Base-by-base conservation (phyloP, 2,888 invertebrate genomes). In the Rhagophthalmus giganteus region DNA sequence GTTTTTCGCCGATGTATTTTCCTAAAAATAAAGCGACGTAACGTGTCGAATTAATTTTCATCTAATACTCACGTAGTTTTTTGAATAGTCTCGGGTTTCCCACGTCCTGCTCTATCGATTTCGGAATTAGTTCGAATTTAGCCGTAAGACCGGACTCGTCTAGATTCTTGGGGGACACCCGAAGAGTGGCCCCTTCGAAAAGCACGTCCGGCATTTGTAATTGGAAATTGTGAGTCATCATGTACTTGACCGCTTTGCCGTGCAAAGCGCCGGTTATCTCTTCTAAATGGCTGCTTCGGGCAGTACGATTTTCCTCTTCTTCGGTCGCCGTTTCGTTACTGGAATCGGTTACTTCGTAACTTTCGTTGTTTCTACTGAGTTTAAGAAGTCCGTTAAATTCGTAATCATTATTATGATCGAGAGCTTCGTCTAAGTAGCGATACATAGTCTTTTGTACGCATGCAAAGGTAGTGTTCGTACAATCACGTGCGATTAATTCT, bases 401-500 rank as follows among this genome's bases (percentile, higher is more conserved):
- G 35, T 69, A 50, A 45, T 71, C 67, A n/a, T 59, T 46, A 53
- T 57, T 30, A 31, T 80, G 78, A 32, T 82, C 80, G 40, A 90
- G 76, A 16, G 83, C 83, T 16, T 81, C 79, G 58, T 86, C 84
- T 54, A 91, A 73, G 64, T 86, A 90, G 9, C 79, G 76, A 65
- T 86, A 87, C 16, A 90, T 82, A 65, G 86, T 88, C 64, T 85
- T 86, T 65, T 88, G 87, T 47, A 91, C 84, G 69, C 91, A 91
- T 58, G 83, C 81, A 66, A 87, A 78, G 52, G 86, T 79, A 10
- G 87, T 84, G 39, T 79, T 77, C 6, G 75, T 76, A 68, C 90
- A 91, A 66, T 89, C 85, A 55, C 80, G 82, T 41, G 89, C 77
- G 54, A 91, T 79, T 49, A 83, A 83, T 60, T 83, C 83, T 89